Evolutionary conservation across 2,113 vertebrate genomes (phyloP).

Genomic region (Dasypus novemcinctus): DNA sequence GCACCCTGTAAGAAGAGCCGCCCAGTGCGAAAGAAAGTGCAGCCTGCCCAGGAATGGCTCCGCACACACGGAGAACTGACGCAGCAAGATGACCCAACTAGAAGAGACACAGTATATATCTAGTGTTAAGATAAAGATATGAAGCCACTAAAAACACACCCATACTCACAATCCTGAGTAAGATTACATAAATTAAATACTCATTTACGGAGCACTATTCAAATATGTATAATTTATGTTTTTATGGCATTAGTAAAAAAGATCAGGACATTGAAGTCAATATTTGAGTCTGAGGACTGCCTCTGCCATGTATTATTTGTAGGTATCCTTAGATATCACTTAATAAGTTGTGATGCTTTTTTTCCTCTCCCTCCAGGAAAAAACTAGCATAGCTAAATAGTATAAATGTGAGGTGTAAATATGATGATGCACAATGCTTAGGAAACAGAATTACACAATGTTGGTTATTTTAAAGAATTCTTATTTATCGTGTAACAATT

Average conservation of each 20-base stretch:
- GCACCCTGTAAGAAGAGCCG: too few relatives aligned
- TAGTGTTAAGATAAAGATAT: not conserved
- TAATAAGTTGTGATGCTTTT: not conserved
- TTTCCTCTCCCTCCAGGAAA: not conserved
- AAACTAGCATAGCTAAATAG: not conserved
- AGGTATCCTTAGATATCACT: not conserved
- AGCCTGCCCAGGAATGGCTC: too few relatives aligned
- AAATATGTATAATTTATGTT: not conserved
- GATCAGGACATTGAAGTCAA: not conserved
- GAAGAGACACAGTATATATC: not conserved
- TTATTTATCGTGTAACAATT: not conserved
- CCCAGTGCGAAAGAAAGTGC: too few relatives aligned
- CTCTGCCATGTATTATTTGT: not conserved
- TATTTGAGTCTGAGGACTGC: not conserved
- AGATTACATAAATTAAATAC: not conserved
- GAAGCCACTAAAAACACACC: not conserved
- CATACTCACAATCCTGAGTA: not conserved
- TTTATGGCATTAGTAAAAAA: not conserved
- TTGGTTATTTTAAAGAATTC: conserved; percentile 4
- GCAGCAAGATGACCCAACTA: too few relatives aligned
- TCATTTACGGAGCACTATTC: not conserved
- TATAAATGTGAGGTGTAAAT: not conserved
- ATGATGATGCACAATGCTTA: not conserved
- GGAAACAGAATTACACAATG: not conserved
- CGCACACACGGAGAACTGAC: too few relatives aligned